Base-by-base conservation (phyloP, 2,888 invertebrate genomes). In the Andrena fulva region DNA sequence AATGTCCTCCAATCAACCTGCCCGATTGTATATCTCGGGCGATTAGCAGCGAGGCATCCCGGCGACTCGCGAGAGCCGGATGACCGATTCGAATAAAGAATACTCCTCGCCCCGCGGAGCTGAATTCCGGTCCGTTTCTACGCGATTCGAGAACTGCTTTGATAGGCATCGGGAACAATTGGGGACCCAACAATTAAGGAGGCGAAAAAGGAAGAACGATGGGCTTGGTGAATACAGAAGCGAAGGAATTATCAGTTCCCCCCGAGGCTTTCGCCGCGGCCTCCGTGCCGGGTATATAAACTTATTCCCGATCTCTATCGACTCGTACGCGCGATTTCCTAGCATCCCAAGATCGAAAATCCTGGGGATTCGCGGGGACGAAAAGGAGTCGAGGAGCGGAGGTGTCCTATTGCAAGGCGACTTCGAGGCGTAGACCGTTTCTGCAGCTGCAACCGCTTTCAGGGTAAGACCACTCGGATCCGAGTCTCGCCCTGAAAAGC, bases 371-470 rank as follows among this genome's bases (percentile, higher is more conserved):
- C 73, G 33, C 80, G 67, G 35, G n/a, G 72, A 5, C 10, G 64
- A 24, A 88, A 87, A 69, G 79, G 71, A 84, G 86, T 88, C 82
- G 88, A 84, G 86, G 84, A 76, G 84, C 82, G 10, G 73, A 64
- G 75, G 63, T 76, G 84, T 74, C 62, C 75, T 82, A 69, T 70
- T 71, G 71, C 80, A 64, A 20, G 66, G 77, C 76, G 74, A 84
- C 81, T 73, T 52, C 35, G 8, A 70, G 68, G 42, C 64, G 76
- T 84, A 73, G 85, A 77, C 79, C 77, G 71, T 31, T 81, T 72
- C 68, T 35, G 74, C 64, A 75, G 78, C 68, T 82, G 64, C 54
- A 20, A n/a, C 29, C 20, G 64, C 69, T 66, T 59, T 73, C 63
- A 29, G n/a, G 24, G 29, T 2, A 5, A 16, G 7, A 29, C 10